Evolutionary conservation across 2,888 invertebrate species (phyloP), one percentile per base, ranked within the genome.

Genomic region (Acrocera orbiculus): DNA sequence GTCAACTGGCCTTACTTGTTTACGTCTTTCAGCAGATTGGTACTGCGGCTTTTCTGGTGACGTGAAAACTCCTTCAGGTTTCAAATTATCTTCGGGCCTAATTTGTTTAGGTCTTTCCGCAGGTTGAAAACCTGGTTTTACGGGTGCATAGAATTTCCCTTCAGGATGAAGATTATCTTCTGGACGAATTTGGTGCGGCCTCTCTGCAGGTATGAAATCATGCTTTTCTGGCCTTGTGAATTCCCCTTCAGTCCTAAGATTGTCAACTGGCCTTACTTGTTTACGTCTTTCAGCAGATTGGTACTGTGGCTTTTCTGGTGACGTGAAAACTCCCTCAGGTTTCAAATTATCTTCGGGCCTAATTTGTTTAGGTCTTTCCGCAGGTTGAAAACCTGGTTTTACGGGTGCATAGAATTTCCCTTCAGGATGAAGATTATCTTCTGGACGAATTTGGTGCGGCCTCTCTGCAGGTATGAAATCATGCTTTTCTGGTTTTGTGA

Each of bases 161-260:
- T 69, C 67, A 25, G 70, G 67, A 24, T 62, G 64, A 8, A 75
- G 60, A 49, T 73, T 73, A 44, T 76, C 76, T 40, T 62, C 61
- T 40, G 63, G 69, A 48, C 61, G 65, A 30, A 66, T 64, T 27
- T 65, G 66, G 38, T 62, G 63, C 3, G 69, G 66, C 46, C 67
- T 63, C 44, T 72, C 71, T 27, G 64, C 69, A 27, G 67, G 64
- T 36, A 64, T 61, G 20, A 66, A 62, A 25, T 65, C 56, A 26
- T 62, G 52, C 22, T 61, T 53, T 44, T 66, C 65, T 15, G 67
- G 65, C 46, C 62, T 58, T 46, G 69, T 63, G 53, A 69, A 64
- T 48, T 61, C 56, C 40, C 64, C 63, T 44, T 65, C 62, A 1
- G 65, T 63, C 8, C 47, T 44, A 1, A 69, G 46, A 44, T 69